Conservation (phyloP, 2,113 vertebrate species). For the Candoia aspera region DNA sequence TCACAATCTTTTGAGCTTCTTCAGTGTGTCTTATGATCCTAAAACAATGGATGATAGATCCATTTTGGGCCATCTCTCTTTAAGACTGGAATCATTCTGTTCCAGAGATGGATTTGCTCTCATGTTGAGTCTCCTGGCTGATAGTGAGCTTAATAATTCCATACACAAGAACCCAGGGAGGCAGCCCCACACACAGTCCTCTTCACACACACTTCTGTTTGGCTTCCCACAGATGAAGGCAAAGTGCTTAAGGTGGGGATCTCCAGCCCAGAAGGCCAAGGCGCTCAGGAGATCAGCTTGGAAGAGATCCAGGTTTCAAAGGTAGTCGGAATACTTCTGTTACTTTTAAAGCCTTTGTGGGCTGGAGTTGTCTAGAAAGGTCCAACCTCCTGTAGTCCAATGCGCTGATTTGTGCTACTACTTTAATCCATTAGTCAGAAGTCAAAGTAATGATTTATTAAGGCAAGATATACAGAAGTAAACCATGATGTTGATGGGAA, state of each 20-base stretch:
- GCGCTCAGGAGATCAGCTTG: conserved; percentile 76
- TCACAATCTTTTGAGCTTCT: not conserved
- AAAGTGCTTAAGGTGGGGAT: conserved; percentile 82
- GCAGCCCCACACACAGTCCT: not conserved
- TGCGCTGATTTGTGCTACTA: not conserved
- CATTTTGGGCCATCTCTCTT: not conserved
- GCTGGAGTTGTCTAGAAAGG: not conserved
- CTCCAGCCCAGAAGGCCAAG: conserved; percentile 60
- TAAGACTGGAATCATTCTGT: not conserved
- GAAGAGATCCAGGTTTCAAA: conserved; percentile 81
- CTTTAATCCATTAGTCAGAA: not conserved
- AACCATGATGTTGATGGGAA: not conserved
- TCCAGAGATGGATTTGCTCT: not conserved
- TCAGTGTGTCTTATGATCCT: not conserved
- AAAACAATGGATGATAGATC: not conserved
- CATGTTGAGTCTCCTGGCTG: not conserved
- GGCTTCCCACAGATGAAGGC: conserved; percentile 74
- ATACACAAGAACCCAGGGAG: not conserved
- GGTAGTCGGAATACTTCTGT: conserved; percentile 62
- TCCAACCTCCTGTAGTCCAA: not conserved
- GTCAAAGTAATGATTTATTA: not conserved
- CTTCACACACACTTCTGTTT: not conserved
- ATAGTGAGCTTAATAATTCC: conserved; percentile 6
- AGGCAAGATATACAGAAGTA: not conserved
- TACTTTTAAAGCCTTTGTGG: conserved; percentile 7